Evolutionary conservation across 2,888 invertebrate genomes (phyloP).

Genomic region (Conchocele bisecta): DNA sequence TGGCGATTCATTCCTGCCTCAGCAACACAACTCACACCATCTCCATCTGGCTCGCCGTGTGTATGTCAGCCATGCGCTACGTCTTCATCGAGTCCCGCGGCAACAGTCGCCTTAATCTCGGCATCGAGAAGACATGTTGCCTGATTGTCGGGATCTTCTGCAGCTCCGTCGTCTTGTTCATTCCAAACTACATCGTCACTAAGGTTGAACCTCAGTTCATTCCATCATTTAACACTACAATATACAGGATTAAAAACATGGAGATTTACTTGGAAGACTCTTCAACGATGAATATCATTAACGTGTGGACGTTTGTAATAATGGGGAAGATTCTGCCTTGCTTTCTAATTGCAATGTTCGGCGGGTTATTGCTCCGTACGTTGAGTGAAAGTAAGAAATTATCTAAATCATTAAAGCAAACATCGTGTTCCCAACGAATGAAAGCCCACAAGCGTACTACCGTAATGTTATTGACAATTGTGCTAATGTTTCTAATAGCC

Average conservation of each 20-base stretch:
- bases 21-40: conserved; percentile 94
- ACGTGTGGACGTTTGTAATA: conserved; percentile 96
- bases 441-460: conserved; percentile 89
- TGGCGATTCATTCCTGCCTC: conserved; percentile 92
- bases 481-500: conserved; percentile 91
- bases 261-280: conserved; percentile 43
- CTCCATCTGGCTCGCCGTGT: conserved; percentile 96
- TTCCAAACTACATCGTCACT: conserved; percentile 74
- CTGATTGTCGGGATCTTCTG: conserved; percentile 86
- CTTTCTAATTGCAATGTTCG: conserved; percentile 89
- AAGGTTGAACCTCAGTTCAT: conserved; percentile 43
- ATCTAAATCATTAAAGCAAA: conserved; percentile 66
- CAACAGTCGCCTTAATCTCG: conserved; percentile 50
- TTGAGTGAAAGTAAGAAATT: conserved; percentile 75
- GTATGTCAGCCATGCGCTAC: conserved; percentile 93
- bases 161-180: conserved; percentile 66
- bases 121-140: conserved; percentile 68
- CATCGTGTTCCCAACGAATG: conserved; percentile 58
- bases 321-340: conserved; percentile 96
- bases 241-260: conserved; percentile 59
- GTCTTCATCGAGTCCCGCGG: conserved; percentile 63
- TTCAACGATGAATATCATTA: conserved; percentile 79
- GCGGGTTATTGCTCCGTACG: conserved; percentile 82
- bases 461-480: conserved; percentile 90
- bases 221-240: conserved; percentile 44